Conservation (phyloP, 2,888 invertebrate species). For the Terebella lapidaria region DNA sequence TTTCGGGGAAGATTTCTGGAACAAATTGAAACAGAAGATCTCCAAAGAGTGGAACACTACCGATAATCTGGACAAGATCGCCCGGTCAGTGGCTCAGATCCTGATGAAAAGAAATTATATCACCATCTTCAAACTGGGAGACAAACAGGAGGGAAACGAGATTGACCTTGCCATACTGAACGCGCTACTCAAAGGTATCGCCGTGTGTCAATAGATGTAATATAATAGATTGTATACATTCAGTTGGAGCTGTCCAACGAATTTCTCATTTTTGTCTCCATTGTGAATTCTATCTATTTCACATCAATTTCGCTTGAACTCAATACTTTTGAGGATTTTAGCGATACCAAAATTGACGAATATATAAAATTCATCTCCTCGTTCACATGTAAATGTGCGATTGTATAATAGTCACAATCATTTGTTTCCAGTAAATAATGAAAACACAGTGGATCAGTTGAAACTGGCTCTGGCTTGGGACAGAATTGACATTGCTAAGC, state of each 20-base stretch:
- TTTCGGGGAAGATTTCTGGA: neutral
- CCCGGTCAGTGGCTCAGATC: neutral
- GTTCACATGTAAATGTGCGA: too few species aligned
- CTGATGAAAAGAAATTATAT: slow-evolving; percentile 30
- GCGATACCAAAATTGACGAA: too few species aligned
- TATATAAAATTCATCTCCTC: too few species aligned
- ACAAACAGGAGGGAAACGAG: slow-evolving; percentile 28
- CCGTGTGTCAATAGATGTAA: neutral
- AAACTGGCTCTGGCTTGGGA: slow-evolving; percentile 53
- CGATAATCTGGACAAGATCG: neutral
- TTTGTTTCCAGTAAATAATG: slow-evolving; percentile 38
- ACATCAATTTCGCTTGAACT: too few species aligned
- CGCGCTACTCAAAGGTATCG: slow-evolving; percentile 49
- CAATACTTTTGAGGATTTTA: too few species aligned
- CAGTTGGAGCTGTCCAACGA: too few species aligned
- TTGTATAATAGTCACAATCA: neutral
- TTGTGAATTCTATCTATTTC: too few species aligned
- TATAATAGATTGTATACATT: neutral
- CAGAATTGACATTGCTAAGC: slow-evolving; percentile 52
- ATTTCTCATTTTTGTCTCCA: too few species aligned
- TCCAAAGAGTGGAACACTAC: neutral
- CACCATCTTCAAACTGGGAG: slow-evolving; percentile 44
- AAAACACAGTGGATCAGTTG: slow-evolving; percentile 47
- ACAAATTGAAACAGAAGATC: neutral
- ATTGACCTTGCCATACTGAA: slow-evolving; percentile 51